phyloP scores from a whole-genome alignment of 2,113 vertebrate genomes.

The Embiotoca jacksoni region DNA sequence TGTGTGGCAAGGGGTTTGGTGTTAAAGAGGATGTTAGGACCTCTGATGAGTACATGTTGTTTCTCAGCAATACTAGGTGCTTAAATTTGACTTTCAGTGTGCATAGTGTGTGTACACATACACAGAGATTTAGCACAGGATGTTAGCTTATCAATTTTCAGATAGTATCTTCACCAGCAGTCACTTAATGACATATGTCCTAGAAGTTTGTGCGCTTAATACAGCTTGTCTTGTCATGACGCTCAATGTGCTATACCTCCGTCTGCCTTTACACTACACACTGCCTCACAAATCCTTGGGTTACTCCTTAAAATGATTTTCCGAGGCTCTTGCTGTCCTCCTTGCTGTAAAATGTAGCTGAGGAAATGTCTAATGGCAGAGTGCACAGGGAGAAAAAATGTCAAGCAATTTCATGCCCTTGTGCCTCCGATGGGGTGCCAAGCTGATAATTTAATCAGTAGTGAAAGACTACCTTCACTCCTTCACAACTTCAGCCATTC shows the following conservation, averaged over 20 bases:
- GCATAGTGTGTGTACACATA: neutral
- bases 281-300: slow-evolving; percentile 60
- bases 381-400: slow-evolving; percentile 60
- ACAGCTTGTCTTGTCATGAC: neutral
- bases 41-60: slow-evolving; percentile 32
- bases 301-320: slow-evolving; percentile 56
- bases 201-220: neutral
- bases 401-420: slow-evolving; percentile 82
- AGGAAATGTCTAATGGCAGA: slow-evolving; percentile 71
- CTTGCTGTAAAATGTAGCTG: slow-evolving; percentile 67
- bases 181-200: neutral
- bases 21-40: slow-evolving; percentile 18
- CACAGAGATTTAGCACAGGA: neutral
- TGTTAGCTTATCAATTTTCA: neutral
- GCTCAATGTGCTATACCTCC: slow-evolving; percentile 6
- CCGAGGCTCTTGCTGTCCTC: slow-evolving; percentile 42
- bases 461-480: slow-evolving; percentile 68
- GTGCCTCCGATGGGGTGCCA: slow-evolving; percentile 64
- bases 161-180: neutral
- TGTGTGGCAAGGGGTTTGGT: neutral
- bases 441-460: slow-evolving; percentile 78
- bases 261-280: slow-evolving; percentile 10
- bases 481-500: slow-evolving; percentile 45
- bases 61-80: slow-evolving; percentile 23
- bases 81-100: slow-evolving; percentile 14